Base-by-base conservation (phyloP, 2,797 vertebrate species). In the Aulostomus chinensis region DNA sequence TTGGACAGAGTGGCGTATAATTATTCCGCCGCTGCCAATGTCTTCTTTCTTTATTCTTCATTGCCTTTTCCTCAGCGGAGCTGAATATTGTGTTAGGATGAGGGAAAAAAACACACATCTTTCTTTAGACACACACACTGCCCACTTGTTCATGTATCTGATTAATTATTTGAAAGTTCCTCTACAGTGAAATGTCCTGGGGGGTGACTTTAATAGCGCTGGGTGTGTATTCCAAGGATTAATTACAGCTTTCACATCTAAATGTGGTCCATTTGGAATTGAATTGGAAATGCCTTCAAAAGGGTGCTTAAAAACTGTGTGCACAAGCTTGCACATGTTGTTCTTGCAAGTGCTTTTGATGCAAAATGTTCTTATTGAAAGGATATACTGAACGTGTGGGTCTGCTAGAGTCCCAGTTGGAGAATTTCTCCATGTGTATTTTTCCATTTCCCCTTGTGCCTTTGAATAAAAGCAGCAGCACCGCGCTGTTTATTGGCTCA, bases 401-500 rank as follows among this genome's bases (percentile, higher is more conserved):
- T 37, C 21, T 52, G 31, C 17, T 20, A 32, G 26, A 22, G 9
- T 31, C 43, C 22, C 22, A 24, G 29, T 43, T 11, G 5, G 29
- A 57, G 17, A 6, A n/a, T 56, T 34, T 57, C 12, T 31, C 1
- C 5, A 0, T 70, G 50, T 54, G 56, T 73, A 18, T 73, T 73
- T 83, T 81, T 76, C 76, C 53, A 43, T 66, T 74, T 78, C 54
- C 73, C 41, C 32, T 43, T 64, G 71, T 71, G 63, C 60, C 48
- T 80, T 88, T 80, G 85, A 84, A 84, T 78, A 77, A 78, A 77
- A 81, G 73, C 73, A 56, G 69, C 68, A 64, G 80, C 52, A 67
- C 59, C 57, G 78, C 81, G 81, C 76, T 91, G 88, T 91, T 91
- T 91, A 84, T 91, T 91, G 86, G 85, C 80, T 74, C 79, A 87